Evolutionary conservation across 2,888 invertebrate genomes (phyloP).

Genomic region (Melinaea menophilus): DNA sequence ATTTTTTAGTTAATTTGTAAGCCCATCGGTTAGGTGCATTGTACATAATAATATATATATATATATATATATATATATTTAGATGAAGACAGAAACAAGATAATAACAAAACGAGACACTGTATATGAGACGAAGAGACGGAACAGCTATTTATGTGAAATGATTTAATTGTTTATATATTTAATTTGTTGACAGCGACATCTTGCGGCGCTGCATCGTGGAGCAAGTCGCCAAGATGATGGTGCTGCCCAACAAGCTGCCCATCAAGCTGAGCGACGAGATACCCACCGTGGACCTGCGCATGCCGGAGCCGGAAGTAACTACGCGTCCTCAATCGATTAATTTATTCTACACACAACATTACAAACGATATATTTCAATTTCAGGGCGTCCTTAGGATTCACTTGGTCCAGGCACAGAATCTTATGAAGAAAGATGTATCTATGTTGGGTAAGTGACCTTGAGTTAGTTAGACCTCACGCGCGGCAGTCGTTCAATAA

Average conservation of each 20-base stretch:
- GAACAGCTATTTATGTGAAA: neutral
- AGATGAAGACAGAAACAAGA: too few species aligned
- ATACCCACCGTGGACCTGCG: slow-evolving; percentile 89
- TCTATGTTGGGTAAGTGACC: slow-evolving; percentile 85
- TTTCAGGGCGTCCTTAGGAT: slow-evolving; percentile 94
- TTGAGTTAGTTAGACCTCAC: too few species aligned
- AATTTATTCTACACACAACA: neutral
- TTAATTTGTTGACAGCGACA: slow-evolving; percentile 83
- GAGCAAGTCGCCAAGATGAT: slow-evolving; percentile 95
- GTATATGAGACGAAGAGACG: too few species aligned
- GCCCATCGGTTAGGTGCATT: too few species aligned
- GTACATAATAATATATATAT: too few species aligned
- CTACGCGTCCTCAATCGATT: neutral
- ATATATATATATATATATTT: too few species aligned
- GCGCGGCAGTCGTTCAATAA: too few species aligned
- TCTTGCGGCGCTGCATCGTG: slow-evolving; percentile 90
- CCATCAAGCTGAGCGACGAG: slow-evolving; percentile 90
- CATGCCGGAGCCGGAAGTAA: slow-evolving; percentile 95
- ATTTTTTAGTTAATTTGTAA: too few species aligned
- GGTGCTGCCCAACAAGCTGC: slow-evolving; percentile 97
- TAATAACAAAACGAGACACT: too few species aligned
- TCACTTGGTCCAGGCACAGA: slow-evolving; percentile 95
- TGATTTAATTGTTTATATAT: neutral
- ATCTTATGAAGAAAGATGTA: slow-evolving; percentile 97
- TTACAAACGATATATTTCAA: slow-evolving; percentile 12